Evolutionary conservation across 2,888 invertebrate genomes (phyloP), one percentile per base, ranked within the genome.

Genomic region (Drosophila tanythrix): DNA sequence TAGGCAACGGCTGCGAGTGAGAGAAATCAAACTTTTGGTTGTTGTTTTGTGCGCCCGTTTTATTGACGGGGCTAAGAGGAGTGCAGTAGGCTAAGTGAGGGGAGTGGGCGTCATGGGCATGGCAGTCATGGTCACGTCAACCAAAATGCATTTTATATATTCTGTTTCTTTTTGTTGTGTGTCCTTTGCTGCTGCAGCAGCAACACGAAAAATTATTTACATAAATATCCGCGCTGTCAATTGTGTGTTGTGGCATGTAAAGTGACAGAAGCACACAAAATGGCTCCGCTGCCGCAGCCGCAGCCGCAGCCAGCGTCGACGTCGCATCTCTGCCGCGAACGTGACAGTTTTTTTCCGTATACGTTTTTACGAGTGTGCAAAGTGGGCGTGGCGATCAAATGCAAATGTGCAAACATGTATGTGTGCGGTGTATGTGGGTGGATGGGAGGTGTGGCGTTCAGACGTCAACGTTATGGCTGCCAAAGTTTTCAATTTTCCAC

Each of bases 401-500:
- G 84, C 87, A 84, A 88, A 84, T 88, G 81, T 81, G 59, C 61
- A 40, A 71, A 76, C 71, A 74, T 58, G 68, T 70, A 55, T 46
- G 29, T 40, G n/a, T 64, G 59, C 67, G 77, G 60, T 40, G 33
- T 36, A n/a, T 50, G n/a, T 21, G 46, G 29, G 35, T 40, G 25
- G 15, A 62, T 59, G 63, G 64, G 50, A 53, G 58, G 48, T n/a
- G 60, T 57, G 64, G 77, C 64, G 86, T 83, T 86, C 89, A 81
- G 84, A 86, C 83, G 84, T 83, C 87, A 84, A 84, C 84, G 88
- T 89, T 86, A 89, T 86, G 88, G 82, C 88, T 83, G 88, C 88
- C 87, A 87, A 87, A 87, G 87, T 87, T 87, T 87, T 87, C 87
- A 87, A 87, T 87, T 87, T 87, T 87, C 89, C 87, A 88, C 87